Base-by-base conservation (phyloP, 2,797 vertebrate species). In the Huso huso region DNA sequence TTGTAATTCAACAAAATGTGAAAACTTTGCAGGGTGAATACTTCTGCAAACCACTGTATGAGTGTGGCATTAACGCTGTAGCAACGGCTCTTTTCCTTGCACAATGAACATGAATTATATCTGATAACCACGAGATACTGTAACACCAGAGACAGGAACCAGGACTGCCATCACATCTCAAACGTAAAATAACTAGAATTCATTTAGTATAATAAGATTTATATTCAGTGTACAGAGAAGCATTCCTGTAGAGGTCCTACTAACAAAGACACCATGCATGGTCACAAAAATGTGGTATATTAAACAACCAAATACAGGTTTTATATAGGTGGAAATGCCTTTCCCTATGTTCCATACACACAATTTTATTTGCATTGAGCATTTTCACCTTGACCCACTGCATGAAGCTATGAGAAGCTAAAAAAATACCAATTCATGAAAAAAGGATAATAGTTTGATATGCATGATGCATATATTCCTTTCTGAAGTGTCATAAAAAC, bases 321-420 rank as follows among this genome's bases (percentile, higher is more conserved):
- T 65, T 76, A 81, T 75, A 72, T 67, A 15, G 59, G 63, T 69
- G 76, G 74, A 71, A 64, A 71, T 70, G 70, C 65, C 73, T 63
- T 76, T 3, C 23, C 23, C 23, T 37, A 37, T 18, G 15, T 3
- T 37, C 23, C 23, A 4, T 37, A 37, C 23, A 37, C 23, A 37
- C 23, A 37, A 37, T 37, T 37, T 37, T 4, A 37, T 37, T 37
- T 37, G 23, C 2, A 37, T 37, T 37, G 1, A n/a, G 23, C 23
- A 37, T 37, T 37, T 37, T 37, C 23, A 37, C 23, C 23, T 2
- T 37, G 23, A 37, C 23, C 2, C 23, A 37, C 23, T 37, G 23
- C 23, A 37, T 37, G 23, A 37, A 37, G 23, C 23, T 37, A 37
- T 1, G 23, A 37, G 23, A 3, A 37, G 23, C 23, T 37, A 37